Evolutionary conservation across 1,140 invertebrate species (phyloP), one percentile per base, ranked within the genome.

Genomic region (Popillia japonica): DNA sequence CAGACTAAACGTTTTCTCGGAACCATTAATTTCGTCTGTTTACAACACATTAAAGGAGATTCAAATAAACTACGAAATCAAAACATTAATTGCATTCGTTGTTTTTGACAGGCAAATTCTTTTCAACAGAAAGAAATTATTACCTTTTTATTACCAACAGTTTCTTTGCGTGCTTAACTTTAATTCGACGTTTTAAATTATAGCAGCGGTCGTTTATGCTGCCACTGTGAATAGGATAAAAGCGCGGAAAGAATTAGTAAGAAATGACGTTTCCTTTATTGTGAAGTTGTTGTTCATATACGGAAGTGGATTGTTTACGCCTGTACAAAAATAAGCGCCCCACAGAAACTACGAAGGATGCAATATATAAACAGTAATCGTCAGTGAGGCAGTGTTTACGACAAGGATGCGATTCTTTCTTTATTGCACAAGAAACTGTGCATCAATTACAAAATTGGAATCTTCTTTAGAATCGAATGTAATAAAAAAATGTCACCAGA

Each of bases 161-260:
- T 55, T 17, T 55, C 14, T 55, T 55, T n/a, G 48, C 48, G 48
- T 55, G 48, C 14, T 14, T 34, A 1, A 34, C 27, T 34, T 34
- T 55, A 55, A 55, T 55, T 55, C 48, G 44, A 55, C n/a, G 48
- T 55, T 55, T 55, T 55, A 55, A 55, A 55, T 55, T 55, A 55
- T 55, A 55, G 17, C 48, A 55, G 48, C n/a, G n/a, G 48, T 17
- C 48, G 48, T 17, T 55, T 17, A n/a, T 55, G 14, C 48, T 55
- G 48, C 48, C n/a, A 55, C 17, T 14, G 48, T 55, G 48, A 17
- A 17, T 55, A 17, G 48, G 48, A 48, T 55, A 55, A 17, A 55
- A 17, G 14, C n/a, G 48, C n/a, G n/a, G 48, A 55, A 17, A 55
- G 48, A 55, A 55, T 55, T 55, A 55, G 48, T 55, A 55, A 17